phyloP scores from a whole-genome alignment of 2,113 vertebrate genomes.

The Hypanus sabinus region DNA sequence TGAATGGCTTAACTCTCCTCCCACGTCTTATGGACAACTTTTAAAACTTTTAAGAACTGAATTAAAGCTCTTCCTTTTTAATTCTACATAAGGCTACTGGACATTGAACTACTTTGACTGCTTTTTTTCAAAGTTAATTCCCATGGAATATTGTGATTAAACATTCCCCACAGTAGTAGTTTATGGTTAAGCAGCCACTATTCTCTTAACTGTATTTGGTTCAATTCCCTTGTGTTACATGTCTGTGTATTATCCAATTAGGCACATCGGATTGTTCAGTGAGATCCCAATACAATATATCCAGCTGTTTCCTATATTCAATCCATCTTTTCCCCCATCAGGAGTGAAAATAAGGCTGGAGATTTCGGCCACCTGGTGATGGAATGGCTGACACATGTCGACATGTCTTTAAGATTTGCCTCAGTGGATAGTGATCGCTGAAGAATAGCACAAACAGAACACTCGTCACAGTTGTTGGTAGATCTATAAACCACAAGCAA shows the following conservation, averaged over 20 bases:
- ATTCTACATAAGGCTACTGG: not conserved
- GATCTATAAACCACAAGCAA: constrained; percentile 12
- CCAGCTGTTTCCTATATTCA: not conserved
- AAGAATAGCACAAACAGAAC: not conserved
- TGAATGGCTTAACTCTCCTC: too few species aligned
- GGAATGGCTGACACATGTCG: not conserved
- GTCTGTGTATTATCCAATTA: constrained; percentile 9
- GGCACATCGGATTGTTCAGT: not conserved
- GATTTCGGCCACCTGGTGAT: constrained; percentile 5
- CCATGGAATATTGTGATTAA: not conserved
- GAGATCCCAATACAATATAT: not conserved
- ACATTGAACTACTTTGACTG: not conserved
- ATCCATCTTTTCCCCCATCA: not conserved
- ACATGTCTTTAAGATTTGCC: not conserved
- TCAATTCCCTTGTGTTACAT: constrained; percentile 4
- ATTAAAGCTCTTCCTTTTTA: not conserved
- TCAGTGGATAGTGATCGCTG: not conserved
- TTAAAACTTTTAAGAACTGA: too few species aligned
- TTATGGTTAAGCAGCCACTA: not conserved
- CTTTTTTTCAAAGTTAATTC: not conserved
- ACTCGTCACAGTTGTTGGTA: not conserved
- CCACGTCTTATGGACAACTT: not conserved
- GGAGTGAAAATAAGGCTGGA: not conserved
- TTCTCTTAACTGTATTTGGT: not conserved
- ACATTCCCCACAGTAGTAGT: not conserved